phyloP scores from a whole-genome alignment of 2,888 invertebrate genomes.

The Chaetogeoica ovagalla region DNA sequence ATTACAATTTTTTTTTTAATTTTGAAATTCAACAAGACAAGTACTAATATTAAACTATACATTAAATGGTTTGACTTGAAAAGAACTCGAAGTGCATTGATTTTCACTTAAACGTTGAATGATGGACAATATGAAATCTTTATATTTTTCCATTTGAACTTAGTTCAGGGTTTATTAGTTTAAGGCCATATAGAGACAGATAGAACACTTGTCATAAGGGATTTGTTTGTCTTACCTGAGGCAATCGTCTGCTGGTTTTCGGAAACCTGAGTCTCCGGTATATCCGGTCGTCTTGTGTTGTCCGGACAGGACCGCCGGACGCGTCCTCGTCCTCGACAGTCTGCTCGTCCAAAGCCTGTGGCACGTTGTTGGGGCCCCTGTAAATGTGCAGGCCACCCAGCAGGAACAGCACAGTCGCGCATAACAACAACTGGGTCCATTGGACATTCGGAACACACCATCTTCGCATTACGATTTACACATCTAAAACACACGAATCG shows the following conservation, averaged over 20 bases:
- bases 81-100: too few species aligned
- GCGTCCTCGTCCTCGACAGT: slow-evolving; percentile 41
- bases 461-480: slow-evolving; percentile 52
- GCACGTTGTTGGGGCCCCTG: slow-evolving; percentile 33
- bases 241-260: slow-evolving; percentile 68
- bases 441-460: slow-evolving; percentile 50
- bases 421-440: slow-evolving; percentile 49
- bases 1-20: too few species aligned
- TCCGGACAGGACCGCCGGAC: slow-evolving; percentile 15
- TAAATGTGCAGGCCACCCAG: slow-evolving; percentile 46
- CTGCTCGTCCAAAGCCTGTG: slow-evolving; percentile 30
- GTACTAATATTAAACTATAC: too few species aligned
- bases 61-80: too few species aligned
- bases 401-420: slow-evolving; percentile 36
- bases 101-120: too few species aligned
- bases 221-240: slow-evolving; percentile 60
- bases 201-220: too few species aligned
- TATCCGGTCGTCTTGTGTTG: slow-evolving; percentile 51
- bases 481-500: slow-evolving; percentile 9
- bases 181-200: too few species aligned
- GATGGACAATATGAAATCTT: too few species aligned
- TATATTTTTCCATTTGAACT: too few species aligned
- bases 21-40: too few species aligned
- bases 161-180: too few species aligned
- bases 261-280: slow-evolving; percentile 65